Percentiles rank a stretch among this genome's conserved stretches.
phyloP scores from a whole-genome alignment of 2,888 invertebrate species.

The Caenorhabditis parvicauda region DNA sequence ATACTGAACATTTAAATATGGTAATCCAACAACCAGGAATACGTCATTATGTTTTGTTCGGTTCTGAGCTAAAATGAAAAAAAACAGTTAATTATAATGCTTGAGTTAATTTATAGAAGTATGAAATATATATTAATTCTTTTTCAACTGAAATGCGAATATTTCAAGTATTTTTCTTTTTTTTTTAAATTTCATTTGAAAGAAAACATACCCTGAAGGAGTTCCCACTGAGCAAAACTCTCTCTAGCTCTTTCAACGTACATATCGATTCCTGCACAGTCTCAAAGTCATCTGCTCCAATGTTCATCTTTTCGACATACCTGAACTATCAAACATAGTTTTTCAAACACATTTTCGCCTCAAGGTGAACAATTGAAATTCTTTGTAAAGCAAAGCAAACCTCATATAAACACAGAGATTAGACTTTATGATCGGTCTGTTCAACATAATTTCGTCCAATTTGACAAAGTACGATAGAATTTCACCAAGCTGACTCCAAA shows the following conservation, averaged over 20 bases:
- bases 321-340: too few relatives aligned
- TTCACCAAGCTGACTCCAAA: conserved; percentile 50
- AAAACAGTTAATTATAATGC: too few relatives aligned
- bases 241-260: neutral
- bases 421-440: conserved; percentile 17
- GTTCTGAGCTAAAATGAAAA: too few relatives aligned
- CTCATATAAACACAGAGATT: conserved; percentile 2
- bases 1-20: conserved; percentile 13
- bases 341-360: too few relatives aligned
- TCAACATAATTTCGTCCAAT: conserved; percentile 37
- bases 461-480: conserved; percentile 40
- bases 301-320: too few relatives aligned
- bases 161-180: neutral
- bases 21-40: too few relatives aligned
- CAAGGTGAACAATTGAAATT: conserved; percentile 2
- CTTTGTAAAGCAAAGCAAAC: conserved; percentile 9
- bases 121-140: too few relatives aligned
- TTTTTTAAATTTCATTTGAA: too few relatives aligned
- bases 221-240: conserved; percentile 9
- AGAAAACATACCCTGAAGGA: conserved; percentile 11
- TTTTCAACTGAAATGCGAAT: too few relatives aligned
- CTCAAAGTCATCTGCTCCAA: neutral
- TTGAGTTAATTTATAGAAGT: too few relatives aligned
- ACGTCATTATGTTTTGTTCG: too few relatives aligned
- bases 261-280: neutral